phyloP scores from a whole-genome alignment of 2,888 invertebrate genomes.

The Syrista parreyssii region DNA sequence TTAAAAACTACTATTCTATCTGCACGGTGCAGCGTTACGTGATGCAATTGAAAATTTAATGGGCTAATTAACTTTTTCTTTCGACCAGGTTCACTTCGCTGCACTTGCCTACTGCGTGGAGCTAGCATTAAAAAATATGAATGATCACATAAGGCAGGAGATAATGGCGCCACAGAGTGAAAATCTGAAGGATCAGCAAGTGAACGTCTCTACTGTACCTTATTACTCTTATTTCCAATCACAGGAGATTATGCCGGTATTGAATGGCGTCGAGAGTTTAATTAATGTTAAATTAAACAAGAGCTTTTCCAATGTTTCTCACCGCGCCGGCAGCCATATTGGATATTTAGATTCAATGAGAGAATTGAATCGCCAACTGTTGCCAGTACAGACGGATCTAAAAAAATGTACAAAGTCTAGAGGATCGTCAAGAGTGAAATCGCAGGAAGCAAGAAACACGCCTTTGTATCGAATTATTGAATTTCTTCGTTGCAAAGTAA shows the following conservation, averaged over 20 bases:
- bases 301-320: neutral
- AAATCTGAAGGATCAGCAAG: neutral
- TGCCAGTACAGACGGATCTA: neutral
- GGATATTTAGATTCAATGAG: neutral
- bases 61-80: neutral
- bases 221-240: neutral
- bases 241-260: neutral
- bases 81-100: neutral
- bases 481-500: neutral
- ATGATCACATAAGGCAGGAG: neutral
- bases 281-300: neutral
- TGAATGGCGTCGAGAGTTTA: neutral
- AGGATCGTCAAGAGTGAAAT: neutral
- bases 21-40: neutral
- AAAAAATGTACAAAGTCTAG: neutral
- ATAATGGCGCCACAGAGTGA: neutral
- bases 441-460: neutral
- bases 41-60: neutral
- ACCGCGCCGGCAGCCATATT: neutral
- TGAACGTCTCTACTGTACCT: neutral
- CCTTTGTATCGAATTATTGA: neutral
- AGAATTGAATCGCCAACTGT: neutral
- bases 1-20: neutral
- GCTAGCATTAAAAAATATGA: neutral
- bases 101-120: neutral